These are phyloP conservation scores for Drosophila falleni DNA, from an alignment of 2,888 invertebrate genomes.

Conservation along the genomic window DNA sequence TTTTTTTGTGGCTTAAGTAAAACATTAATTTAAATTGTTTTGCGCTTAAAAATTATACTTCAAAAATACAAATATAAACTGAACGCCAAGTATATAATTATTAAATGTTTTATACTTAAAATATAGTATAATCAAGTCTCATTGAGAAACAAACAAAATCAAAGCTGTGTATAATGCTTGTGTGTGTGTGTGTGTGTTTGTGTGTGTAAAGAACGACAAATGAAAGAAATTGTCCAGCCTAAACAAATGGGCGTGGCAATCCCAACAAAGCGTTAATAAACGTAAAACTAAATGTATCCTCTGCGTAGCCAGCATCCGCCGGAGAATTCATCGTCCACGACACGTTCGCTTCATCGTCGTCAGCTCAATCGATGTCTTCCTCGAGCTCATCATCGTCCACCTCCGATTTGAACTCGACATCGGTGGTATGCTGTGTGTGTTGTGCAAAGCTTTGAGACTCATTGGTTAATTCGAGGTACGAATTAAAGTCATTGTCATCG, in stretches of 20 bases:
- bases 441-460: conserved; percentile 77
- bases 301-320: conserved; percentile 58
- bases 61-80: conserved; percentile 64
- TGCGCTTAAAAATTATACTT: conserved; percentile 70
- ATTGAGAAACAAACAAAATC: conserved; percentile 69
- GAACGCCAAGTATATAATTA: conserved; percentile 61
- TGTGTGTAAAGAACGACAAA: conserved; percentile 36
- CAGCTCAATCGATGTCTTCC: conserved; percentile 84
- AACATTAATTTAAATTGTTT: conserved; percentile 63
- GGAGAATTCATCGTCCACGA: conserved; percentile 41
- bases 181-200: conserved; percentile 22
- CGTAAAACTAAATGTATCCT: conserved; percentile 82
- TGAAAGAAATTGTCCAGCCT: conserved; percentile 34
- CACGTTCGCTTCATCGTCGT: conserved; percentile 42
- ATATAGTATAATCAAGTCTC: conserved; percentile 72
- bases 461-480: conserved; percentile 78
- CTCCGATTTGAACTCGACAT: conserved; percentile 75
- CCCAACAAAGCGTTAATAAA: conserved; percentile 84
- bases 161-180: conserved; percentile 41
- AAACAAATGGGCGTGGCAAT: conserved; percentile 73
- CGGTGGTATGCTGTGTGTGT: conserved; percentile 63
- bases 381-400: conserved; percentile 83
- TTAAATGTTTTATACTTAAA: conserved; percentile 42
- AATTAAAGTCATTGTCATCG: conserved; percentile 66
- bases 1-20: conserved; percentile 59